These are phyloP conservation scores for Menidia menidia DNA, from an alignment of 2,797 vertebrate species.

Conservation along the genomic window DNA sequence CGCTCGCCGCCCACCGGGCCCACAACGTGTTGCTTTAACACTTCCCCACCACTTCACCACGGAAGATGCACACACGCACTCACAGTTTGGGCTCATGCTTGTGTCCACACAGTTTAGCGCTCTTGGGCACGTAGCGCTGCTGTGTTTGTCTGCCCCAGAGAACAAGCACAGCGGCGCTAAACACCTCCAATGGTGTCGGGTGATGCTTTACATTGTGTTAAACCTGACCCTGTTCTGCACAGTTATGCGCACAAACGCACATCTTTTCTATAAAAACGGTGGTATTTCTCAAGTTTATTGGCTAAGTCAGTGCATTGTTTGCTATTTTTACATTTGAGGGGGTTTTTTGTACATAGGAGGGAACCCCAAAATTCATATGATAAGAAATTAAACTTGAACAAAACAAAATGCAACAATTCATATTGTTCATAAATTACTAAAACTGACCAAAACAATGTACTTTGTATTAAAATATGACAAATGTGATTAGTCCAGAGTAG, in stretches of 20 bases:
- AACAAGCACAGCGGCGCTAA: constrained; percentile 18
- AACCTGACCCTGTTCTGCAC: constrained; percentile 12
- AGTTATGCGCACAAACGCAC: background rate
- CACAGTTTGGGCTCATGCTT: constrained; percentile 10
- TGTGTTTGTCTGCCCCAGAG: constrained; percentile 13
- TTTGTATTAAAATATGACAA: background rate
- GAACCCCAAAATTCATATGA: background rate
- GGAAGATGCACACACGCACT: constrained; percentile 41
- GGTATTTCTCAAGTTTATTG: background rate
- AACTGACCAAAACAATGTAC: background rate
- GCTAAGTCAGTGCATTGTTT: constrained; percentile 2
- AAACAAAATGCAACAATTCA: background rate
- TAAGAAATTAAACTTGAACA: background rate
- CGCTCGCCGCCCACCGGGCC: constrained; percentile 55
- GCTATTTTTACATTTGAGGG: background rate
- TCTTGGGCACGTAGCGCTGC: constrained; percentile 18
- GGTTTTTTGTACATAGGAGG: background rate
- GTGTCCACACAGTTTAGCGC: constrained; percentile 4
- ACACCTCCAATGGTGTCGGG: constrained; percentile 11
- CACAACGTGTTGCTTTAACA: constrained; percentile 46
- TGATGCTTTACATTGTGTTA: constrained; percentile 25
- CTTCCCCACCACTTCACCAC: constrained; percentile 46
- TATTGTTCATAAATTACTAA: background rate
- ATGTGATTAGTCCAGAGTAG: background rate
- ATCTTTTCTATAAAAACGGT: background rate